Base-by-base conservation (phyloP, 1,140 invertebrate genomes). In the Oryctes rhinoceros region DNA sequence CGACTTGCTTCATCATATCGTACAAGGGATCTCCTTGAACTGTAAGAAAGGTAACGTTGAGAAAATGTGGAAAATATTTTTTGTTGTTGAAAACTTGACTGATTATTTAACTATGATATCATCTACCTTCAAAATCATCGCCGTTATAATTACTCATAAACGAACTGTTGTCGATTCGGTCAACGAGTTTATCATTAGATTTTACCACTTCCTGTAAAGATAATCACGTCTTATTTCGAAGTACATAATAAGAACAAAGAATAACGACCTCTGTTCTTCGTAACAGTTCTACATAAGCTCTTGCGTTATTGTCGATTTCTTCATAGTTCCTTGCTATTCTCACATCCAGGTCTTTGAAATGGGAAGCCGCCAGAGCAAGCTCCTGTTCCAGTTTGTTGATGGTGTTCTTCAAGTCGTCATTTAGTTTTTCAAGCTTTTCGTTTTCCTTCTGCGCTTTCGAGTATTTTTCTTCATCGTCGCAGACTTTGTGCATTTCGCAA, bases 21-120 rank as follows among this genome's bases (percentile, higher is more conserved):
- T 82, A 78, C 35, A 85, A 11, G 10, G 84, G 84, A 80, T 85
- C 80, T 13, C 84, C 84, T 79, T 84, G 18, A n/a, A 78, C 74
- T 80, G 30, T 35, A 78, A 75, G 10, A 67, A 78, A 67, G 24
- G 24, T 71, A 4, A 30, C 13, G 3, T 62, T 44, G 3, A 59
- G 15, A 71, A 24, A 20, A 71, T 71, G n/a, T 67, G 24, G 11
- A 24, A 24, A 10, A n/a, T n/a, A n/a, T n/a, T 59, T 10, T 4
- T 59, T 18, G 15, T 24, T 71, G 30, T 13, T 35, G 3, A 37
- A 71, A 35, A 71, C 20, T 24, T 10, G 24, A 35, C 35, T 62
- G 13, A 37, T 15, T 71, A 37, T 35, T 35, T 39, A 39, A 77
- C 9, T 10, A 15, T 48, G 35, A 53, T 10, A 77, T 48, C 71